Base-by-base conservation (phyloP, 2,797 vertebrate genomes). In the Cynopterus sphinx region DNA sequence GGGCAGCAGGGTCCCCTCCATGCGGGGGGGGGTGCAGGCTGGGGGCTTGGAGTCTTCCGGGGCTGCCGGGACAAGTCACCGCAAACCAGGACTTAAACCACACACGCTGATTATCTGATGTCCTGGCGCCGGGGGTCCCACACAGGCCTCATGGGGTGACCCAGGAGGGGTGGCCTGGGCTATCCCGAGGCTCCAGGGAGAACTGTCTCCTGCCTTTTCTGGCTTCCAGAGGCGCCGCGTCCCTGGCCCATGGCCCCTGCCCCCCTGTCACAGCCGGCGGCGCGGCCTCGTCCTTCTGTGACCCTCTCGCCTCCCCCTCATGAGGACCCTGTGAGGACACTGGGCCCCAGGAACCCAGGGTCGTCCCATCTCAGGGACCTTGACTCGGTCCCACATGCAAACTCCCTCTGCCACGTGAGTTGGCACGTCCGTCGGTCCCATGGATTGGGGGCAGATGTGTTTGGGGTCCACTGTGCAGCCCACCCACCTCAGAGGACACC, bases 131-230 rank as follows among this genome's bases (percentile, higher is more conserved):
- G 39, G 61, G 51, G 19, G n/a, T 84, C 16, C 2, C 7, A 43
- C 43, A 26, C 15, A 13, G 41, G 79, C 24, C 79, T 65, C 59
- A 10, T 13, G 5, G 41, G 36, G 36, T 24, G 16, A 71, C 9
- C 24, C 68, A 16, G 1, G 46, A 6, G 16, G 36, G 67, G 83
- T 28, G 83, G 36, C 4, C 22, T 1, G 22, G 22, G 49, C n/a
- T 61, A 2, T 36, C n/a, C 8, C 0, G 43, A 65, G n/a, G 9
- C 31, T 17, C 81, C 41, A 6, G 46, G 22, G 9, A 51, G 43
- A 33, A 28, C 1, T 0, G 0, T n/a, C 6, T 36, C 13, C 3
- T 0, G 1, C 46, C 81, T 51, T 28, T 39, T 39, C 61, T n/a
- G 51, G n/a, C 81, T 51, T 84, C n/a, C 33, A 7, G n/a, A 65